Base-by-base conservation (phyloP, 2,888 invertebrate species). In the Troides oblongomaculatus region DNA sequence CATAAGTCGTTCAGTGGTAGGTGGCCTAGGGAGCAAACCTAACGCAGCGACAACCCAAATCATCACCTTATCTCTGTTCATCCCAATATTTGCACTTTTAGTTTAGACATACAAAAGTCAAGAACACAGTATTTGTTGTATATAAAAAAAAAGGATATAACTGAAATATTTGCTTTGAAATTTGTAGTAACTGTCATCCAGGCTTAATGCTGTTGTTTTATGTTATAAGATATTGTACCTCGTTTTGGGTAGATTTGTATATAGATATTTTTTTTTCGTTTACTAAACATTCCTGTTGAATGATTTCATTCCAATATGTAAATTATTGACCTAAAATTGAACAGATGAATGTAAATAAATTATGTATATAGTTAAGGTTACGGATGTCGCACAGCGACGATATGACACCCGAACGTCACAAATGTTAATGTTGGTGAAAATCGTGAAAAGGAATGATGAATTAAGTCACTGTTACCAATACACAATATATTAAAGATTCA, bases 221-320 rank as follows among this genome's bases (percentile, higher is more conserved):
- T 77, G 75, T 76, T 76, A n/a, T 66, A 75, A 75, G 74, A 53
- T 73, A 70, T 21, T n/a, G 8, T 66, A 68, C 72, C 76, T 77
- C 75, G 75, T 77, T 84, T 30, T 77, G 77, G 74, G 69, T 78
- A 75, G 77, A 80, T 79, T 81, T 90, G 90, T 89, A 89, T 83
- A 89, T 90, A 88, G 72, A 75, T 21, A 21, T 74, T 78, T 71
- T 74, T 76, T 84, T 74, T 77, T 83, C 84, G 82, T 84, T 86
- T 81, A 87, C 83, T 81, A 81, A 74, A 92, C 91, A 92, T 91
- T 92, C 92, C 91, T 84, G 85, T 86, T 90, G 85, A 86, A 88
- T 87, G 86, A 83, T 86, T 88, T 83, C 84, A 89, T 90, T 90
- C 87, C 89, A 86, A 81, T 85, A 76, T 88, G 84, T 86, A 87